Evolutionary conservation across 2,797 vertebrate species (phyloP).

Genomic region (Moxostoma hubbsi): DNA sequence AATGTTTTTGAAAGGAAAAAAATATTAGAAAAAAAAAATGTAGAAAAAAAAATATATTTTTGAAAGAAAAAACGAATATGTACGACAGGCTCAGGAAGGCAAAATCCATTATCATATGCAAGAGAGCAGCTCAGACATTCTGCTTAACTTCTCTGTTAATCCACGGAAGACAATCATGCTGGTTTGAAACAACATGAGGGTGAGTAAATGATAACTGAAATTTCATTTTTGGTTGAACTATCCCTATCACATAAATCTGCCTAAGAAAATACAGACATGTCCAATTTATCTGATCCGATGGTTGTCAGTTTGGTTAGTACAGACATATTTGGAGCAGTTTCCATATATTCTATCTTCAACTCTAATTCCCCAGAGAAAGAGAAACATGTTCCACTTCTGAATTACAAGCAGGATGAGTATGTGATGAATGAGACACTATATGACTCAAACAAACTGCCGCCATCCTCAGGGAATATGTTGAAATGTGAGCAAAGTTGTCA

Average conservation of each 20-base stretch:
- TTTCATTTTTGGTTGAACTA: too few species aligned
- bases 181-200: too few species aligned
- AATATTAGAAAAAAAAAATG: too few species aligned
- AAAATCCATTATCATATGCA: too few species aligned
- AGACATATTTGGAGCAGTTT: slow-evolving; percentile 14
- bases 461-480: not conserved
- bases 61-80: too few species aligned
- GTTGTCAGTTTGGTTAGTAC: slow-evolving; percentile 1
- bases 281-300: slow-evolving; percentile 10
- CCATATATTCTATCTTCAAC: not conserved
- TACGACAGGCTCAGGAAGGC: too few species aligned
- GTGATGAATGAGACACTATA: slow-evolving; percentile 46
- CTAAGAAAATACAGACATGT: not conserved
- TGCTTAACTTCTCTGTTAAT: not conserved
- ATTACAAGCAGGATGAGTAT: slow-evolving; percentile 29
- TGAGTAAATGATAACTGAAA: too few species aligned
- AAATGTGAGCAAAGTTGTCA: not conserved
- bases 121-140: too few species aligned
- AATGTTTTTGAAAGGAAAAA: too few species aligned
- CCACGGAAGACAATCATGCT: too few species aligned
- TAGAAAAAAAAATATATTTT: too few species aligned
- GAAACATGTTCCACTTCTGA: slow-evolving; percentile 2
- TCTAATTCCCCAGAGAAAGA: not conserved
- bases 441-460: not conserved
- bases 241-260: not conserved